phyloP scores from a whole-genome alignment of 1,140 invertebrate genomes.

The Neodiprion fabricii region DNA sequence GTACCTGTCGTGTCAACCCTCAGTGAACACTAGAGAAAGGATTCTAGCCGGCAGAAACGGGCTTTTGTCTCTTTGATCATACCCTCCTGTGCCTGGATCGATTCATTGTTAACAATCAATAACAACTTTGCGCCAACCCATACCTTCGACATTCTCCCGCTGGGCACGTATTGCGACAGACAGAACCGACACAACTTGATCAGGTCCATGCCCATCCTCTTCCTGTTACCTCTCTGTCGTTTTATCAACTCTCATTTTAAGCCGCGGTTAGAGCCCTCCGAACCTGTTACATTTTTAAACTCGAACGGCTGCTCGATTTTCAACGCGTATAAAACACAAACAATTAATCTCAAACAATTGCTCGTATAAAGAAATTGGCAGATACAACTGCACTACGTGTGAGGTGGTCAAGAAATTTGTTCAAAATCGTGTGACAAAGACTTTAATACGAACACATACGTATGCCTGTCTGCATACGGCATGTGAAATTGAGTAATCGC shows the following conservation, averaged over 20 bases:
- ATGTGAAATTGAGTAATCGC: too few species aligned
- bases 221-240: conserved; percentile 37
- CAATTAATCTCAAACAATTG: too few species aligned
- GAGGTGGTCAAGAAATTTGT: too few species aligned
- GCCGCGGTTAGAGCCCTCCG: conserved; percentile 24
- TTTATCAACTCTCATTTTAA: conserved; percentile 26
- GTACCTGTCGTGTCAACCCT: not conserved
- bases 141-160: not conserved
- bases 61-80: not conserved
- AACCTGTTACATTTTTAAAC: too few species aligned
- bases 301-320: too few species aligned
- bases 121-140: not conserved
- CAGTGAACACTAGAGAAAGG: not conserved
- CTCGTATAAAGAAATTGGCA: too few species aligned
- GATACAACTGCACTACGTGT: too few species aligned
- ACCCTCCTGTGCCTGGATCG: not conserved
- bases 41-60: not conserved
- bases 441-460: too few species aligned
- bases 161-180: conserved; percentile 10
- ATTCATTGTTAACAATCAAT: conserved; percentile 6
- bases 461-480: too few species aligned
- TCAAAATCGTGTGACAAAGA: too few species aligned
- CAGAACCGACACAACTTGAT: conserved; percentile 31
- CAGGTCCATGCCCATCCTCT: conserved; percentile 53
- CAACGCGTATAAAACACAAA: too few species aligned